phyloP scores from a whole-genome alignment of 2,888 invertebrate species.

The Aleiodes leptofemur region DNA sequence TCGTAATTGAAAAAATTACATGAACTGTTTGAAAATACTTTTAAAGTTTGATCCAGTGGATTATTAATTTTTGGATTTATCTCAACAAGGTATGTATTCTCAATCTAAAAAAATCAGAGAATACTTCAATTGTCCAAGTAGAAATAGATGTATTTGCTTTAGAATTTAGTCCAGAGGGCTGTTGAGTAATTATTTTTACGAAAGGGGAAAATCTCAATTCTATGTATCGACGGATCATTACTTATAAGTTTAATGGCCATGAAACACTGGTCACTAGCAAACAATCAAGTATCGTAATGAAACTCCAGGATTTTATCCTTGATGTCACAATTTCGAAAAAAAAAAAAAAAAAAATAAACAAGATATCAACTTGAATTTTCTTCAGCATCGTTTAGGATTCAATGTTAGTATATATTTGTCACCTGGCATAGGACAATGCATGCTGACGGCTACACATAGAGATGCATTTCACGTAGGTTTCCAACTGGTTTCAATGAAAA shows the following conservation, averaged over 20 bases:
- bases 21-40: no score
- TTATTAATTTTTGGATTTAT: slow-evolving; percentile 30
- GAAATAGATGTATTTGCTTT: no score
- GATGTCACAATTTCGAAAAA: background rate
- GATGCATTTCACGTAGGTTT: slow-evolving; percentile 30
- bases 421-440: slow-evolving; percentile 39
- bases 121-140: no score
- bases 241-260: background rate
- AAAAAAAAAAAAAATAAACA: background rate
- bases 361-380: slow-evolving; percentile 8
- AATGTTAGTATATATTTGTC: slow-evolving; percentile 32
- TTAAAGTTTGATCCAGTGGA: background rate
- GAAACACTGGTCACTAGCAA: background rate
- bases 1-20: no score
- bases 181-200: no score
- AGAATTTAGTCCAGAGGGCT: no score
- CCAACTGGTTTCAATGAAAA: slow-evolving; percentile 36
- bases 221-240: slow-evolving; percentile 1
- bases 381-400: no score
- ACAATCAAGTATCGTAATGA: background rate
- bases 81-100: slow-evolving; percentile 14
- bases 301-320: background rate
- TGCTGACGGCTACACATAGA: slow-evolving; percentile 23
- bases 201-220: no score
- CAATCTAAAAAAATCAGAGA: no score